Conservation (phyloP, 2,797 vertebrate species). For the Clarias platycephalus region DNA sequence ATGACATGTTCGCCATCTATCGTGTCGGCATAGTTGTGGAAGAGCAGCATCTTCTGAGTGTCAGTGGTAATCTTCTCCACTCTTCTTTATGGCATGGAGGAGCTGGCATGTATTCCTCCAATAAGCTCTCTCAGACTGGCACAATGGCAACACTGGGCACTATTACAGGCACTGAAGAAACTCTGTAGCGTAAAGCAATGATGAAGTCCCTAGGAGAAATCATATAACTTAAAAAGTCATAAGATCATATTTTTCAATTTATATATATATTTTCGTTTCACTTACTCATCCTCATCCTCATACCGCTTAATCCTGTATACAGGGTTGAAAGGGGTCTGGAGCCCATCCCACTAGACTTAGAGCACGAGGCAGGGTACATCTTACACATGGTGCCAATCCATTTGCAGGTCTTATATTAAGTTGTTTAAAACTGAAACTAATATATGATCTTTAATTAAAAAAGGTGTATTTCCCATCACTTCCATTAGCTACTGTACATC, state of each 20-base stretch:
- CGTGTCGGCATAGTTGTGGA: neutral
- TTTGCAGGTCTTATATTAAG: too few species aligned
- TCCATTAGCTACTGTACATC: neutral
- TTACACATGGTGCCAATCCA: too few species aligned
- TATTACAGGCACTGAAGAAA: neutral
- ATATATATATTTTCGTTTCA: too few species aligned
- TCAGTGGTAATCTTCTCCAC: neutral
- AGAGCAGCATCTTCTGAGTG: neutral
- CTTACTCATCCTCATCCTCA: too few species aligned
- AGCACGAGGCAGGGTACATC: too few species aligned
- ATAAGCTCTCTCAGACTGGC: neutral
- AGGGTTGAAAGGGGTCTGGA: too few species aligned
- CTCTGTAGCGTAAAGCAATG: neutral
- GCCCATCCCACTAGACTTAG: too few species aligned
- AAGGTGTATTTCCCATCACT: neutral
- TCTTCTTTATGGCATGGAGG: neutral
- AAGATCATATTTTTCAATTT: too few species aligned
- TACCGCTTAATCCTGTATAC: too few species aligned
- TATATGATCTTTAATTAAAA: neutral
- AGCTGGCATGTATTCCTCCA: neutral
- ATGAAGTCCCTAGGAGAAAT: neutral
- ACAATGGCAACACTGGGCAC: constrained; percentile 2
- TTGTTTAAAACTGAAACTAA: too few species aligned
- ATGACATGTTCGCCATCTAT: neutral
- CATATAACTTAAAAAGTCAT: neutral